phyloP scores from a whole-genome alignment of 2,113 vertebrate species.

The Mystacornis crossleyi region DNA sequence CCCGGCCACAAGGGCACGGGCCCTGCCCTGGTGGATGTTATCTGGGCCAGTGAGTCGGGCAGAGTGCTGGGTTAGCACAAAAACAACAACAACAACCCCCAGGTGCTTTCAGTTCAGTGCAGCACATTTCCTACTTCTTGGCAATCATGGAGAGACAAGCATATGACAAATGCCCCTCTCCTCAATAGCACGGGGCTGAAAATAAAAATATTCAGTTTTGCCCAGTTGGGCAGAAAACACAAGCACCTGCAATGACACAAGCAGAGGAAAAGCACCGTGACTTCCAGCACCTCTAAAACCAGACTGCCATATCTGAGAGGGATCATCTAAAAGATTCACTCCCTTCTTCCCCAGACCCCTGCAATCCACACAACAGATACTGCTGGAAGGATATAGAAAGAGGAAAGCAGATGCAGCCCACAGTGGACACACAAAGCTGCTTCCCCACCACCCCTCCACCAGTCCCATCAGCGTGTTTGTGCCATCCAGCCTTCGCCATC shows the following conservation, averaged over 20 bases:
- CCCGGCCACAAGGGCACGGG: neutral
- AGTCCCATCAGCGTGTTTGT: neutral
- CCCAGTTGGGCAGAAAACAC: neutral
- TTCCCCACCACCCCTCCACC: neutral
- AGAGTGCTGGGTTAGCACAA: neutral
- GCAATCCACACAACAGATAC: neutral
- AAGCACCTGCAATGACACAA: neutral
- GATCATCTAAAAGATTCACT: neutral
- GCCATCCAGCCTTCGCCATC: neutral
- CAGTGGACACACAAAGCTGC: neutral
- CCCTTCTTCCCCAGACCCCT: neutral
- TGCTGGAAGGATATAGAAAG: neutral
- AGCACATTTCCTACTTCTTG: neutral
- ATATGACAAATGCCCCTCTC: neutral
- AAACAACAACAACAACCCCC: neutral
- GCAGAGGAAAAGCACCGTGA: fast-evolving
- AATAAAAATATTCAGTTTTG: neutral
- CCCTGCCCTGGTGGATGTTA: conserved; percentile 29
- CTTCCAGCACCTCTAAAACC: neutral
- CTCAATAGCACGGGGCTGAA: neutral
- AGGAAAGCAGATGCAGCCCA: neutral
- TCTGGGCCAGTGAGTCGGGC: neutral
- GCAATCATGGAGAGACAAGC: neutral
- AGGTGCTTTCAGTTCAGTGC: neutral
- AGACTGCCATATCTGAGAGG: neutral